Conservation (phyloP, 2,888 invertebrate species). For the Leucoptera coffeella region DNA sequence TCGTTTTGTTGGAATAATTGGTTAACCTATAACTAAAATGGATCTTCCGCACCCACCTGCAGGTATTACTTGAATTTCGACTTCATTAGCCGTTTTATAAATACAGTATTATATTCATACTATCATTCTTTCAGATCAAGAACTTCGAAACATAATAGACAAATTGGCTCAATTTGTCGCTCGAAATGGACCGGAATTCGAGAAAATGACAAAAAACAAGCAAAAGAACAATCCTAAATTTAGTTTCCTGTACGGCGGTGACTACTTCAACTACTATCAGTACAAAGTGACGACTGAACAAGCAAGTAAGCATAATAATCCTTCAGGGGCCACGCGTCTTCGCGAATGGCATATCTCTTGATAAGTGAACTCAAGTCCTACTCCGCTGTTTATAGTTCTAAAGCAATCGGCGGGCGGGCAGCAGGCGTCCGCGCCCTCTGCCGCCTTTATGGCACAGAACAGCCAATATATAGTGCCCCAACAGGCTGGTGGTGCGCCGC, state of each 20-base stretch:
- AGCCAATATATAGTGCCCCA: slow-evolving; percentile 55
- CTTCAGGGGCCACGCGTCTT: too few relatives aligned
- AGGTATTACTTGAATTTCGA: too few relatives aligned
- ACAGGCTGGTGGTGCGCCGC: slow-evolving; percentile 40
- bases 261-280: slow-evolving; percentile 93
- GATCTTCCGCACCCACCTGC: slow-evolving; percentile 52
- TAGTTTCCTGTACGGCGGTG: slow-evolving; percentile 94
- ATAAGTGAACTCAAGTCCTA: slow-evolving; percentile 44
- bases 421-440: slow-evolving; percentile 42
- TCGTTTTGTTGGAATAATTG: too few relatives aligned
- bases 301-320: slow-evolving; percentile 77
- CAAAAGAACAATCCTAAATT: slow-evolving; percentile 98
- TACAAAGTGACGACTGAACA: slow-evolving; percentile 93
- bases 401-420: slow-evolving; percentile 61
- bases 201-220: slow-evolving; percentile 97
- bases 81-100: too few relatives aligned
- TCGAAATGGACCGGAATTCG: slow-evolving; percentile 98
- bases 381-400: slow-evolving; percentile 65
- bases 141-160: slow-evolving; percentile 95
- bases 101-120: too few relatives aligned
- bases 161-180: slow-evolving; percentile 98
- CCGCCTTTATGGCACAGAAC: slow-evolving; percentile 51
- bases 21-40: slow-evolving; percentile 33
- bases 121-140: slow-evolving; percentile 79
- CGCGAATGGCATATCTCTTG: too few relatives aligned